Evolutionary conservation across 2,797 vertebrate genomes (phyloP).

Genomic region (Morelia viridis): DNA sequence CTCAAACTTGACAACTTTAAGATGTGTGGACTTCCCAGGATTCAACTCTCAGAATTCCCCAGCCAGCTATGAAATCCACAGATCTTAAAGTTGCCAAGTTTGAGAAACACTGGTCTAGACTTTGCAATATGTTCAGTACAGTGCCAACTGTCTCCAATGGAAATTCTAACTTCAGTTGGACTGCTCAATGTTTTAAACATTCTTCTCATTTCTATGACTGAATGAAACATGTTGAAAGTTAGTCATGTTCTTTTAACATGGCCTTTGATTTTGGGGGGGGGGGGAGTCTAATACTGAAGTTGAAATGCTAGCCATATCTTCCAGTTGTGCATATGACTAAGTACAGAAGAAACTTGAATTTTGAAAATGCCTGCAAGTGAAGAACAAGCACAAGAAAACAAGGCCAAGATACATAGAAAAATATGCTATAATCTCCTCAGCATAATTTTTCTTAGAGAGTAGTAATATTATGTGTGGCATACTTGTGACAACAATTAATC

Average conservation of each 20-base stretch:
- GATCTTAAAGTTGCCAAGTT: not conserved
- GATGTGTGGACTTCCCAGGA: not conserved
- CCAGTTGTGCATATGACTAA: not conserved
- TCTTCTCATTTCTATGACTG: not conserved
- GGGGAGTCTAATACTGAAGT: not conserved
- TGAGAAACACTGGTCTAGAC: not conserved
- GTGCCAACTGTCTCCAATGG: not conserved
- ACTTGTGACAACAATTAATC: slow-evolving; percentile 46
- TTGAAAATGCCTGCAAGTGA: not conserved
- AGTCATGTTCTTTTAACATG: not conserved
- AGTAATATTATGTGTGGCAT: slow-evolving; percentile 25
- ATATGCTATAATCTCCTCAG: not conserved
- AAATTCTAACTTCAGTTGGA: not conserved
- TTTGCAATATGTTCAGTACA: not conserved
- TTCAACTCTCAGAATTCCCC: no score
- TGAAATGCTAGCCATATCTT: not conserved
- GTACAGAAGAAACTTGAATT: not conserved
- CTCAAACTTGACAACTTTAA: not conserved
- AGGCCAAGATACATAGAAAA: not conserved
- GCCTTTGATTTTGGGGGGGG: not conserved
- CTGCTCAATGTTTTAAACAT: not conserved
- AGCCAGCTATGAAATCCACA: no score
- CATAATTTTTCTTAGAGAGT: slow-evolving; percentile 36
- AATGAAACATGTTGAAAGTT: not conserved
- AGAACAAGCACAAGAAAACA: not conserved